Conservation (phyloP, 92 coral and sea anemone genomes). For the Porites rus region DNA sequence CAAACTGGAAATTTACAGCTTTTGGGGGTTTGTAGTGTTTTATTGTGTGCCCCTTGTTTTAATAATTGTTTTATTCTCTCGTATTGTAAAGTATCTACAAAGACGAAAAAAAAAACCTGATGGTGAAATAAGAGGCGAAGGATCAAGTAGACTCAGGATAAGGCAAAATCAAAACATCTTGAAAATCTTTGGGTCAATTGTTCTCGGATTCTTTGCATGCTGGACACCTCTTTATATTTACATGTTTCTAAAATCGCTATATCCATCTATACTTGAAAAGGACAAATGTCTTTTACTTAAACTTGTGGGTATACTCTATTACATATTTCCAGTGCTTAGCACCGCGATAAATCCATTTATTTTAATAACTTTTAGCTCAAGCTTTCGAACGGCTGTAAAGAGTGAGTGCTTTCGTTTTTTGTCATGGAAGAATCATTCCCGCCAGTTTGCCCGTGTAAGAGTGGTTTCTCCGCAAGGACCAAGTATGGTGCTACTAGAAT, state of each 20-base stretch:
- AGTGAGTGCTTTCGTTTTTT: background rate
- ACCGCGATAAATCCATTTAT: slow-evolving; percentile 17
- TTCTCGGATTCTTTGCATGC: slow-evolving; percentile 10
- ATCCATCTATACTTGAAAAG: background rate
- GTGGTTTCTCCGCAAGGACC: background rate
- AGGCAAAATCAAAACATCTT: slow-evolving; percentile 18
- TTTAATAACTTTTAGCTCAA: slow-evolving; percentile 10
- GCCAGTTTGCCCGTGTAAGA: background rate
- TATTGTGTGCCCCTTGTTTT: slow-evolving; percentile 12
- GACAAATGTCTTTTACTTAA: background rate
- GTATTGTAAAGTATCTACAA: slow-evolving; percentile 2
- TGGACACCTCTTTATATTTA: slow-evolving; percentile 37
- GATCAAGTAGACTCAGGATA: background rate
- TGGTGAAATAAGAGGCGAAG: background rate
- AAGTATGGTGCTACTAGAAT: background rate
- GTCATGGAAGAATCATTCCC: background rate
- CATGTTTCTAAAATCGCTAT: slow-evolving; percentile 5
- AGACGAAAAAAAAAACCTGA: background rate
- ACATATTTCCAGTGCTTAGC: slow-evolving; percentile 21
- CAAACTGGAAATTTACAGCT: background rate
- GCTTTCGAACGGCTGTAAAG: slow-evolving; percentile 6
- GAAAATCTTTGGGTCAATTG: slow-evolving; percentile 11
- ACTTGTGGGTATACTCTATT: slow-evolving; percentile 13
- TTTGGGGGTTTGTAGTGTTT: background rate
- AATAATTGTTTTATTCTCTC: background rate